Conservation (phyloP, 2,113 vertebrate species). For the Machaerirhynchus nigripectus region DNA sequence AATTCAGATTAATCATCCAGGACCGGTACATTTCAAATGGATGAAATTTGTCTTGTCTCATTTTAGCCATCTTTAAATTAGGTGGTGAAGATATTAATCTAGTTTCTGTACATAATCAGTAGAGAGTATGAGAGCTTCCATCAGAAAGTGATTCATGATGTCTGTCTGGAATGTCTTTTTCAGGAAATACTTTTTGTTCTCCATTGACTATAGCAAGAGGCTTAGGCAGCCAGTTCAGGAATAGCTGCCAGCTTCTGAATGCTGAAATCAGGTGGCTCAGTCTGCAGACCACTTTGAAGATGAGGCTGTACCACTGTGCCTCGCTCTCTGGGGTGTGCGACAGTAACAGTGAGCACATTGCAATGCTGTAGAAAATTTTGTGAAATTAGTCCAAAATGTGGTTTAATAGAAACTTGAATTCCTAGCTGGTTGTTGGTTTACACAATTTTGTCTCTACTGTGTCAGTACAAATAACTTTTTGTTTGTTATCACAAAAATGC, state of each 20-base stretch:
- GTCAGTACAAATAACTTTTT: not conserved
- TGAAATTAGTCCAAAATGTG: not conserved
- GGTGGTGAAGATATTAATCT: not conserved
- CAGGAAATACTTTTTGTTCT: not conserved
- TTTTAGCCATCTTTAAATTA: not conserved
- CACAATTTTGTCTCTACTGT: not conserved
- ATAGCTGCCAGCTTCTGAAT: not conserved
- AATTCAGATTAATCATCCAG: constrained; percentile 31
- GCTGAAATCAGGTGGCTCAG: not conserved
- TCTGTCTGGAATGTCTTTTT: not conserved
- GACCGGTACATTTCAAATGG: not conserved
- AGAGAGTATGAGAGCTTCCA: not conserved
- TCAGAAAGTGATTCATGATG: not conserved
- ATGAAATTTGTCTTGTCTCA: not conserved
- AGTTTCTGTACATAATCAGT: not conserved
- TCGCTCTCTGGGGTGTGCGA: not conserved
- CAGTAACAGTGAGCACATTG: accelerated
- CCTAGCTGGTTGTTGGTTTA: not conserved
- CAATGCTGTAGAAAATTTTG: not conserved
- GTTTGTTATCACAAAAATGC: not conserved
- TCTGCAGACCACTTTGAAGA: not conserved
- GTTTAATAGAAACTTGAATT: not conserved
- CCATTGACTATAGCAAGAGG: not conserved
- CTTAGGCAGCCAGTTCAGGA: not conserved
- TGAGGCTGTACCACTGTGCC: not conserved